Conservation (phyloP, 53 echinoderm and acorn worm species). For the Stichopus horrens region DNA sequence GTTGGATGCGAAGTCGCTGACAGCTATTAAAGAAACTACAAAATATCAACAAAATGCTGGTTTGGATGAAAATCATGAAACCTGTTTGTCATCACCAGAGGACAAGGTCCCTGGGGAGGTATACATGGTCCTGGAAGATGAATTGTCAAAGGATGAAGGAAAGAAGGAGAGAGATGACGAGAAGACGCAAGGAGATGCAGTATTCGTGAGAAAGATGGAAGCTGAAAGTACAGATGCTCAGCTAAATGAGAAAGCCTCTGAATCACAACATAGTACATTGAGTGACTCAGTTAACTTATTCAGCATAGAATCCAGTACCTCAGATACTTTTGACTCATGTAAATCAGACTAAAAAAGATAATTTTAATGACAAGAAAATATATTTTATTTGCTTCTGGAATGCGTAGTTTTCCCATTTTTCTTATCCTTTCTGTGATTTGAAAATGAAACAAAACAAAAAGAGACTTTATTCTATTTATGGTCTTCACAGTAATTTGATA, state of each 20-base stretch:
- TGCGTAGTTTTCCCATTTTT: too few relatives aligned
- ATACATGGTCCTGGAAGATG: neutral
- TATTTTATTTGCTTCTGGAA: too few relatives aligned
- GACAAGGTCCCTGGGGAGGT: neutral
- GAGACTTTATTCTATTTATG: too few relatives aligned
- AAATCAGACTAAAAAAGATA: neutral
- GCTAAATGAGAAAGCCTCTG: neutral
- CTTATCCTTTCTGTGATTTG: too few relatives aligned
- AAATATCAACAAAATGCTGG: neutral
- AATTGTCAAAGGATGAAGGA: neutral
- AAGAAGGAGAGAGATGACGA: neutral
- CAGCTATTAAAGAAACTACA: neutral
- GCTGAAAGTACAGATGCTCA: neutral
- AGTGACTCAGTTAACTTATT: neutral
- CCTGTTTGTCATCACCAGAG: neutral
- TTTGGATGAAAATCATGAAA: neutral
- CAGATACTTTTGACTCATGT: slow-evolving; percentile 11
- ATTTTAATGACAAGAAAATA: too few relatives aligned
- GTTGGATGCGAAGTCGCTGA: neutral
- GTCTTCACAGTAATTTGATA: too few relatives aligned
- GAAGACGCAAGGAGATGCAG: neutral
- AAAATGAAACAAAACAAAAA: too few relatives aligned
- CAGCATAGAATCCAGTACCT: neutral
- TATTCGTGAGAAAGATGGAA: neutral
- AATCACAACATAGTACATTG: neutral